Conservation (phyloP, 2,113 vertebrate genomes). For the Nerophis ophidion region DNA sequence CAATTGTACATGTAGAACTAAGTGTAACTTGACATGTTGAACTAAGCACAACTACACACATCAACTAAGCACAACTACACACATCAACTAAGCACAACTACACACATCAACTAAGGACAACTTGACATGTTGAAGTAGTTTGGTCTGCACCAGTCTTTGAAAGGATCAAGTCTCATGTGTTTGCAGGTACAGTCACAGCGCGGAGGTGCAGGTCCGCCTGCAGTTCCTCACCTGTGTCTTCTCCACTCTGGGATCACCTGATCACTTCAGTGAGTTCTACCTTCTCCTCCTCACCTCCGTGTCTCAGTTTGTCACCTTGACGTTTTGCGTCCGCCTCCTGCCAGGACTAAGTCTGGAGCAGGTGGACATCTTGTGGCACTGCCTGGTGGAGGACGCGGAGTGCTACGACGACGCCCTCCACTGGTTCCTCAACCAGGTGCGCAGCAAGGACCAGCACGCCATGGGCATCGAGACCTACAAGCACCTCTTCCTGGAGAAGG, state of each 20-base stretch:
- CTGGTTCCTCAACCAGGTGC: constrained; percentile 98
- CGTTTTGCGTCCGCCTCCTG: not conserved
- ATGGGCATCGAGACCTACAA: constrained; percentile 99
- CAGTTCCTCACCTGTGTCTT: constrained; percentile 98
- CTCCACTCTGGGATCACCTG: constrained; percentile 95
- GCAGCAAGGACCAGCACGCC: constrained; percentile 98
- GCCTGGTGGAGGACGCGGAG: constrained; percentile 93
- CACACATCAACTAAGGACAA: not conserved
- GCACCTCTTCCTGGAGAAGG: constrained; percentile 98
- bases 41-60: too few species aligned
- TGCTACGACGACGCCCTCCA: constrained; percentile 96
- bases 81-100: not conserved
- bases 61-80: too few species aligned
- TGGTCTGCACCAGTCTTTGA: not conserved
- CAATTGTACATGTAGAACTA: too few species aligned
- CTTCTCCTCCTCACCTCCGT: too few species aligned
- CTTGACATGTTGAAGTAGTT: not conserved
- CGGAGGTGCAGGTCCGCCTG: constrained; percentile 96
- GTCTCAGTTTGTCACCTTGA: too few species aligned
- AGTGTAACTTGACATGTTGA: too few species aligned
- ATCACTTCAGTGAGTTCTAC: constrained; percentile 90
- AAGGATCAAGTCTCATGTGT: not conserved
- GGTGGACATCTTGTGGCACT: constrained; percentile 98
- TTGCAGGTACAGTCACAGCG: constrained; percentile 92
- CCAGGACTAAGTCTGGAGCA: constrained; percentile 95